These are phyloP conservation scores for Clarias magur DNA, from an alignment of 2,113 vertebrate genomes.

Conservation along the genomic window DNA sequence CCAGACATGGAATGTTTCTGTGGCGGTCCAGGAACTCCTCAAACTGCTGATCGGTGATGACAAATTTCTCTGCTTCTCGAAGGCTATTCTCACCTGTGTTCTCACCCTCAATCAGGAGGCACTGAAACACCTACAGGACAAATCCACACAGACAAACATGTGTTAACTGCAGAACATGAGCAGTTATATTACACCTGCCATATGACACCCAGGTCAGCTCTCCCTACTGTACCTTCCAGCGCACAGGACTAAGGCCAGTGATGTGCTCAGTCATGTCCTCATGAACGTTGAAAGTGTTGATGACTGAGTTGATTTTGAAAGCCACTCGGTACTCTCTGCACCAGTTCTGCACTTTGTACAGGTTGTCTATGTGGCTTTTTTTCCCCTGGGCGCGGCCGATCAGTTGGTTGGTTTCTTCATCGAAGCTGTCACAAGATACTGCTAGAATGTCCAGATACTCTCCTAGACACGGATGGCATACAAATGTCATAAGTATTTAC, in stretches of 20 bases:
- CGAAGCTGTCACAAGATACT: conserved; percentile 92
- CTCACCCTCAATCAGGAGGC: conserved; percentile 89
- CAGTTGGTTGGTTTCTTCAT: conserved; percentile 83
- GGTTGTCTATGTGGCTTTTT: conserved; percentile 85
- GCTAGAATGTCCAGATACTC: conserved; percentile 89
- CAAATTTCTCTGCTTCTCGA: conserved; percentile 84
- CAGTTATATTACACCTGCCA: background rate
- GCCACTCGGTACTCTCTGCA: conserved; percentile 85
- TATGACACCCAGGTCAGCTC: background rate
- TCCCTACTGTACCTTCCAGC: conserved; percentile 84
- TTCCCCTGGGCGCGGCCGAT: conserved; percentile 87
- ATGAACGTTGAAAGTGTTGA: conserved; percentile 87
- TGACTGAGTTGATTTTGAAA: conserved; percentile 95
- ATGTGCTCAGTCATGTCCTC: conserved; percentile 88
- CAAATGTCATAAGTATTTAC: background rate
- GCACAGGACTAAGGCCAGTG: conserved; percentile 78
- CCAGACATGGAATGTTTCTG: conserved; percentile 78
- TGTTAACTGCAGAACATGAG: background rate
- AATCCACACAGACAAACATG: conserved; percentile 1
- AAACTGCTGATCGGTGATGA: conserved; percentile 83
- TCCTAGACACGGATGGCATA: conserved; percentile 66
- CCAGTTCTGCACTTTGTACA: conserved; percentile 81
- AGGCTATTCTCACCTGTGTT: conserved; percentile 83
- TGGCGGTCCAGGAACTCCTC: conserved; percentile 83
- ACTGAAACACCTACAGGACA: conserved; percentile 87